A percentile compares a stretch with the other conserved stretches of the same genome.
These are phyloP conservation scores for Chlorospingus semifuscus DNA, from an alignment of 2,797 vertebrate genomes.

Conservation along the genomic window DNA sequence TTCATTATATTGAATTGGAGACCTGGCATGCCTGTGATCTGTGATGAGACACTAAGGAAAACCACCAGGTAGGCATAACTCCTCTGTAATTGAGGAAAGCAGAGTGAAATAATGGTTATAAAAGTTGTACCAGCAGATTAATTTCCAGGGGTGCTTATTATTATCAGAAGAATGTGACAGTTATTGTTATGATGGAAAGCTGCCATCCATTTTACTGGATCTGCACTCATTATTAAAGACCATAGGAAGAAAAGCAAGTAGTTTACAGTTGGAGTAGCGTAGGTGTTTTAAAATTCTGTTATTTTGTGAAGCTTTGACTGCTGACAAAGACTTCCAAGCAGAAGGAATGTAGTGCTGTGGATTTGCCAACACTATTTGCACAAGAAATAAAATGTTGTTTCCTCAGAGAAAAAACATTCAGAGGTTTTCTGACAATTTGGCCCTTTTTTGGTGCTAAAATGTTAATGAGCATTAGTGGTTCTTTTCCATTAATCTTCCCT, in stretches of 20 bases:
- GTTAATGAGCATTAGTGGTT: neutral
- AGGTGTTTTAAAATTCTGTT: neutral
- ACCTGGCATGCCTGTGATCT: neutral
- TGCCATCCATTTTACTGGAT: neutral
- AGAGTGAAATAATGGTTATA: neutral
- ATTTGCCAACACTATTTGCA: neutral
- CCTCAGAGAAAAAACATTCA: neutral
- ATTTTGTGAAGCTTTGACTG: neutral
- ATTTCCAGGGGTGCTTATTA: neutral
- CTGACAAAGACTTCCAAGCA: neutral
- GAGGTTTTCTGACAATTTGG: neutral
- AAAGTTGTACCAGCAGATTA: neutral
- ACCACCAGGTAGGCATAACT: neutral
- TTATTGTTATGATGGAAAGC: neutral
- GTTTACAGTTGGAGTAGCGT: neutral
- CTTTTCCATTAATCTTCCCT: neutral
- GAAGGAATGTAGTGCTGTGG: neutral
- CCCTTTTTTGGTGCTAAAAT: neutral
- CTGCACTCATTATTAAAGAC: neutral
- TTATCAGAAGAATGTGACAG: neutral
- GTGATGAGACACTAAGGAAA: neutral
- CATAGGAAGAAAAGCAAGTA: neutral
- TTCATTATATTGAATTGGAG: neutral
- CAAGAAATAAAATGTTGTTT: neutral
- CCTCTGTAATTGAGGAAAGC: neutral